phyloP scores from a whole-genome alignment of 2,797 vertebrate genomes.

The Morus bassanus region DNA sequence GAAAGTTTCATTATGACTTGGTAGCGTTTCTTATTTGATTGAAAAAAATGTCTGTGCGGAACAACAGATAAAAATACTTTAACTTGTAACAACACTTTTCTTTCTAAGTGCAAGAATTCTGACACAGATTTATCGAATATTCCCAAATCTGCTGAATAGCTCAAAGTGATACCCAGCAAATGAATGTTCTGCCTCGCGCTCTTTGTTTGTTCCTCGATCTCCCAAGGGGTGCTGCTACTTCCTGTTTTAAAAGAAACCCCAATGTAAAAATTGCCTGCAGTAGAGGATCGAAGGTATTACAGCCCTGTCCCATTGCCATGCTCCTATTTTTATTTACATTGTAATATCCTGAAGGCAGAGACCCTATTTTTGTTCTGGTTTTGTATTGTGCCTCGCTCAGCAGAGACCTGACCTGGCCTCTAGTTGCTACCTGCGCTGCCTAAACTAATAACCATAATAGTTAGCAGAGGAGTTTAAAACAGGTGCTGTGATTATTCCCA shows the following conservation, averaged over 20 bases:
- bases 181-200: not conserved
- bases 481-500: not conserved
- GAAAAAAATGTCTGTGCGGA: not conserved
- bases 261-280: not conserved
- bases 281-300: not conserved
- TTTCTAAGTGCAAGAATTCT: not conserved
- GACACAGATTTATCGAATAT: not conserved
- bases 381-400: not conserved
- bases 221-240: not conserved
- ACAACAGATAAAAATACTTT: not conserved
- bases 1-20: not conserved
- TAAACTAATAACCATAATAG: fast-evolving
- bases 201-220: fast-evolving
- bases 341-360: not conserved
- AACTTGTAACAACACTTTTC: not conserved
- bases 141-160: not conserved
- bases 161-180: not conserved
- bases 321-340: not conserved
- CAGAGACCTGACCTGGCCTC: not conserved
- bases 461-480: not conserved
- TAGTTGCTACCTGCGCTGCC: not conserved
- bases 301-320: not conserved
- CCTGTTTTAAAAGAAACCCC: not conserved
- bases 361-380: not conserved
- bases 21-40: not conserved